Percentiles rank a stretch among this genome's conserved stretches.
Evolutionary conservation across 2,797 vertebrate species (phyloP).

Genomic region (Myotis pilosus): DNA sequence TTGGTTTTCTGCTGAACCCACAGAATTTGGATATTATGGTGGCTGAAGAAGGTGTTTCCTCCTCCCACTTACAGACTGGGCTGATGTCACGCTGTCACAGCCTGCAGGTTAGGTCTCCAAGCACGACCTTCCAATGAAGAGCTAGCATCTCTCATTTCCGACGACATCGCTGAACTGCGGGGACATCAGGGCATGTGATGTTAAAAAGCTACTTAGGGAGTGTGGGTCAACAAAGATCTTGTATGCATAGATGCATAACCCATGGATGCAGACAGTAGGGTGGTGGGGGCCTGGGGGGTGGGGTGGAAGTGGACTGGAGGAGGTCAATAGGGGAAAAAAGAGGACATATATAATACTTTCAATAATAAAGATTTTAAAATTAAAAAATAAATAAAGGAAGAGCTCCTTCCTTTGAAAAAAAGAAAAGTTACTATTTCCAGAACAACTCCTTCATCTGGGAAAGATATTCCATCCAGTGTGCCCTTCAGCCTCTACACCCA

Average conservation of each 20-base stretch:
- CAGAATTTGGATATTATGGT: conserved; percentile 1
- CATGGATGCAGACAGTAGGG: too few relatives aligned
- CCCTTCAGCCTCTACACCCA: neutral
- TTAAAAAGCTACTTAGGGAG: neutral
- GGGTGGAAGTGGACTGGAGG: too few relatives aligned
- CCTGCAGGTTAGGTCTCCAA: conserved; percentile 64
- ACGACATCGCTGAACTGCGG: neutral
- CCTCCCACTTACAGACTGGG: conserved; percentile 13
- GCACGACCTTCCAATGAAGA: conserved; percentile 64
- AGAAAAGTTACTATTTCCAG: neutral
- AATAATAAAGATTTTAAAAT: too few relatives aligned
- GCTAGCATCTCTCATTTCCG: conserved; percentile 25
- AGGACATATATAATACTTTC: too few relatives aligned
- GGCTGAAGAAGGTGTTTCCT: neutral
- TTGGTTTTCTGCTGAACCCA: conserved; percentile 54
- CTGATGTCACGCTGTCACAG: conserved; percentile 26
- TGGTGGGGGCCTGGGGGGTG: too few relatives aligned
- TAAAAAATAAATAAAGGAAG: too few relatives aligned
- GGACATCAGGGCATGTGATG: neutral
- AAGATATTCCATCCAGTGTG: neutral
- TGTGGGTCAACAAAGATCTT: too few relatives aligned
- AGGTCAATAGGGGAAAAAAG: too few relatives aligned
- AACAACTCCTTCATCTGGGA: neutral
- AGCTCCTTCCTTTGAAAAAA: too few relatives aligned
- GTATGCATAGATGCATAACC: too few relatives aligned